A percentile compares a stretch with the other conserved stretches of the same genome.
These are phyloP conservation scores for Melanerpes aurifrons DNA, from an alignment of 2,113 vertebrate genomes.

Conservation along the genomic window DNA sequence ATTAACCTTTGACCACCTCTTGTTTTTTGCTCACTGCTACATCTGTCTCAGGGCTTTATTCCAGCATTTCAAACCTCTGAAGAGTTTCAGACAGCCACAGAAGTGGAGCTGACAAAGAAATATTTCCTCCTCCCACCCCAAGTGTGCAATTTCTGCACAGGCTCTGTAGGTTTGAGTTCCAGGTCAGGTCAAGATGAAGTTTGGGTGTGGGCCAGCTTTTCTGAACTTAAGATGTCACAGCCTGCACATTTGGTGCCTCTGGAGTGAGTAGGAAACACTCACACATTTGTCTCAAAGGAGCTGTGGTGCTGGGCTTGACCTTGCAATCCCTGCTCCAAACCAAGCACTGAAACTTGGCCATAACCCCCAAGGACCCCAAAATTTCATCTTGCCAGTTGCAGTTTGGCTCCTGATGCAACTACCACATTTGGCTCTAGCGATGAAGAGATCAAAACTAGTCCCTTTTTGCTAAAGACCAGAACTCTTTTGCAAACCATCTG, in stretches of 20 bases:
- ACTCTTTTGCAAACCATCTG: background rate
- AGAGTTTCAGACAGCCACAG: background rate
- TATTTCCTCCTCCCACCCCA: background rate
- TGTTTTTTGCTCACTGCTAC: background rate
- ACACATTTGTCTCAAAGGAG: rapidly evolving
- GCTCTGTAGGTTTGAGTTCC: background rate
- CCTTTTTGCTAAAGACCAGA: background rate
- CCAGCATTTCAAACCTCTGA: slow-evolving; percentile 7
- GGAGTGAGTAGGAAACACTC: background rate
- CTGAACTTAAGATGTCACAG: background rate
- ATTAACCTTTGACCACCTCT: background rate
- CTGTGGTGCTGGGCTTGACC: background rate
- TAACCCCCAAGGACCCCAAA: background rate
- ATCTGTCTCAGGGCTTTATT: background rate
- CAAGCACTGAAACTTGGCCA: background rate
- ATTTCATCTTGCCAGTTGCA: background rate
- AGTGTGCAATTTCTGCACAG: background rate
- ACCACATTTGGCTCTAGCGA: background rate
- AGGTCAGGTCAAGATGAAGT: background rate
- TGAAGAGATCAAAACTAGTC: background rate
- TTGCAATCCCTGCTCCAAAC: background rate
- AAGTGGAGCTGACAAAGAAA: background rate
- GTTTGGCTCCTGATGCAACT: background rate
- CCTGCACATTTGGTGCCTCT: background rate
- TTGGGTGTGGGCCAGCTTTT: background rate